Base-by-base conservation (phyloP, 2,888 invertebrate genomes). In the Lysandra bellargus region DNA sequence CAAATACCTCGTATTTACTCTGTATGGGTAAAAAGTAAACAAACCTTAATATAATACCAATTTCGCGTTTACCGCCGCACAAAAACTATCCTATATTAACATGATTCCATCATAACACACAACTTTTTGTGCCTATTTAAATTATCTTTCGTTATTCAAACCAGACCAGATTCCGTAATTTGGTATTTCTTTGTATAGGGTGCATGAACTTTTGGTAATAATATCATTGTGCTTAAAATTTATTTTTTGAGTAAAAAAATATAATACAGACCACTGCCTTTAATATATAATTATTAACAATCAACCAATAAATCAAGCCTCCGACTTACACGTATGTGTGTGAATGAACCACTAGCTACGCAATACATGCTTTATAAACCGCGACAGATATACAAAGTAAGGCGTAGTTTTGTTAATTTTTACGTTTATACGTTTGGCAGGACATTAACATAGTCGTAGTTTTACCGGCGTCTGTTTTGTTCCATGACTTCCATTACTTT, bases 11-110 rank as follows among this genome's bases (percentile, higher is more conserved):
- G 44, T 75, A 44, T 75, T 75, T 75, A 49, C 75, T 75, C 44
- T 23, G 44, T 69, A 33, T 44, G 44, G 75, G 23, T 75, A 75
- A 75, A 75, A 75, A 75, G 75, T 75, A 75, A 75, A 75, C 75
- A 75, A 49, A 75, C 75, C 23, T 75, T 75, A 75, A 75, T 75
- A 44, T 49, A 75, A 75, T 44, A 44, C 75, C 44, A 75, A 75
- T 75, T 75, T 75, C 44, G 30, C 75, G 23, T 75, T 75, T 49
- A 75, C 75, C 49, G n/a, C 44, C 44, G 44, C 49, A 75, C 44
- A 75, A 75, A 44, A 75, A 75, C 44, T 23, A 44, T 75, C 49
- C n/a, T 14, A 44, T 49, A 74, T 74, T 44, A 75, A 30, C 30
- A 30, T 49, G 40, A 75, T 49, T 30, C 17, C 69, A 69, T 69